These are phyloP conservation scores for Entelurus aequoreus DNA, from an alignment of 2,113 vertebrate species.

Conservation along the genomic window DNA sequence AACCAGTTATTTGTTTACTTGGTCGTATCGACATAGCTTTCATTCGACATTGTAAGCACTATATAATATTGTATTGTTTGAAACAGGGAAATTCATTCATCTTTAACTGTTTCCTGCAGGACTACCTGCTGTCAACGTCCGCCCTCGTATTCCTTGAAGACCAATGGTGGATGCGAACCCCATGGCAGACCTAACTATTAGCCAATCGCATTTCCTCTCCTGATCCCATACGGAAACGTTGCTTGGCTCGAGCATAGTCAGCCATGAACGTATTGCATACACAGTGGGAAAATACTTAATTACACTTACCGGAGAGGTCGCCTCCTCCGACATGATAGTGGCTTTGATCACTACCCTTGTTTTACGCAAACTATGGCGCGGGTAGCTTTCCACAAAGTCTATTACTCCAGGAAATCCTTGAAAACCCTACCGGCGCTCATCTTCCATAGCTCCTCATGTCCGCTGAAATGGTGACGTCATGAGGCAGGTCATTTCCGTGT, in stretches of 20 bases:
- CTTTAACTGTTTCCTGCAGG: neutral
- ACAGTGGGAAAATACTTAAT: neutral
- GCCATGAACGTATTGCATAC: neutral
- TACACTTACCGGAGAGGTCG: constrained; percentile 38
- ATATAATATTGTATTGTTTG: too few species aligned
- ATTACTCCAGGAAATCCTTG: neutral
- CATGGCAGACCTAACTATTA: neutral
- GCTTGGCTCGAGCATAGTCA: neutral
- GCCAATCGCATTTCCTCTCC: constrained; percentile 29
- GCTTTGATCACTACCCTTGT: neutral
- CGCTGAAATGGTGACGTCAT: constrained; percentile 26
- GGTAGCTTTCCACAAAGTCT: neutral
- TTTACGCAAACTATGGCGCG: neutral
- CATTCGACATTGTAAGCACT: too few species aligned
- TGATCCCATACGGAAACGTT: constrained; percentile 15
- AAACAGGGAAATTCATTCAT: too few species aligned
- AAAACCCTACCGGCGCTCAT: neutral
- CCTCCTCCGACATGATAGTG: constrained; percentile 47
- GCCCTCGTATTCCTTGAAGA: neutral
- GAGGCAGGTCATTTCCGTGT: constrained; percentile 50
- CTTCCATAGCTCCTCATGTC: neutral
- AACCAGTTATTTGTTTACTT: too few species aligned
- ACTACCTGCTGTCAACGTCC: neutral
- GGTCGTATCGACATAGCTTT: too few species aligned
- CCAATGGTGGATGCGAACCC: constrained; percentile 23